These are phyloP conservation scores for Drosophila mojavensis DNA, from an alignment of 1,140 invertebrate species.

Conservation along the genomic window DNA sequence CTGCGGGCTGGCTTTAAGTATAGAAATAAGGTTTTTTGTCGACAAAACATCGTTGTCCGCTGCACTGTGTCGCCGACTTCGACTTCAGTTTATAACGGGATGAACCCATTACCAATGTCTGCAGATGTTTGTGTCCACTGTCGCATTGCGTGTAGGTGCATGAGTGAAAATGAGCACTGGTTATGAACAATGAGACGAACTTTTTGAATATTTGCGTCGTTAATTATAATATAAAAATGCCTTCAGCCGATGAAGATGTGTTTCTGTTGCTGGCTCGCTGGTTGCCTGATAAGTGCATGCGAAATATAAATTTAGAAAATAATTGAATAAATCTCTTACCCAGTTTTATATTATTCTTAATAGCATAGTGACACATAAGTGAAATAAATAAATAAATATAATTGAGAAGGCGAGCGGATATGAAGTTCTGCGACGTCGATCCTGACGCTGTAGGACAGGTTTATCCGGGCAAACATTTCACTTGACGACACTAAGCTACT, in stretches of 20 bases:
- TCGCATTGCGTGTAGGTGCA: constrained; percentile 40
- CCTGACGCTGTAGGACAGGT: constrained; percentile 41
- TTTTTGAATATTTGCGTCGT: constrained; percentile 44
- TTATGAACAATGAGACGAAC: constrained; percentile 45
- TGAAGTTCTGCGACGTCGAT: constrained; percentile 10
- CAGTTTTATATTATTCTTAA: constrained; percentile 1
- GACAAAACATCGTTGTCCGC: constrained; percentile 49
- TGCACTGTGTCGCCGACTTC: background rate
- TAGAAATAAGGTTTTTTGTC: constrained; percentile 74
- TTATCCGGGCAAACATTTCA: constrained; percentile 45
- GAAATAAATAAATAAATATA: constrained; percentile 33
- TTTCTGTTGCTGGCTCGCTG: constrained; percentile 1
- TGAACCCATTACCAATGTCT: constrained; percentile 20
- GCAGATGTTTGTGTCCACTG: constrained; percentile 28
- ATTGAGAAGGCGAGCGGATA: constrained; percentile 23
- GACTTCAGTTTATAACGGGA: constrained; percentile 39
- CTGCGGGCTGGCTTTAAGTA: constrained; percentile 59
- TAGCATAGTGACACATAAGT: constrained; percentile 22
- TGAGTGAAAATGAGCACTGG: constrained; percentile 72
- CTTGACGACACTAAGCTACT: constrained; percentile 17
- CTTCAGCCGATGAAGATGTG: constrained; percentile 25
- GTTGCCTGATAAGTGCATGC: constrained; percentile 43
- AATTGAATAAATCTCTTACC: background rate
- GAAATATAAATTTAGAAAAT: constrained; percentile 29
- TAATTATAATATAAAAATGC: constrained; percentile 28